Percentiles rank a stretch among this genome's conserved stretches.
These are phyloP conservation scores for Papilio polyxenes DNA, from an alignment of 1,140 invertebrate genomes.

Conservation along the genomic window DNA sequence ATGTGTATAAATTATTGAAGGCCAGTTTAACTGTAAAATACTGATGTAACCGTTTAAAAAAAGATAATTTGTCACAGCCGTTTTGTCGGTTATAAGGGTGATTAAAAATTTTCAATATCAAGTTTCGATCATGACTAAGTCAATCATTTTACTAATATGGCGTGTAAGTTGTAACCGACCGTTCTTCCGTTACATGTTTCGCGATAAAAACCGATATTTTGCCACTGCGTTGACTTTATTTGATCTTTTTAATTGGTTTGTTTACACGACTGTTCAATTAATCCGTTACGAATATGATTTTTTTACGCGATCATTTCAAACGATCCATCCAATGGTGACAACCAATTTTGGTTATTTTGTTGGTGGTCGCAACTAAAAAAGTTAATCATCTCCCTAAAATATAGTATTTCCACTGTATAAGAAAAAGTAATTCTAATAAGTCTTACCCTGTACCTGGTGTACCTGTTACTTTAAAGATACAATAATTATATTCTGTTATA, in stretches of 20 bases:
- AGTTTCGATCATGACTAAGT: conserved; percentile 22
- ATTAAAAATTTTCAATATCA: conserved; percentile 1
- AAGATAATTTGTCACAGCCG: not conserved
- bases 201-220: conserved; percentile 40
- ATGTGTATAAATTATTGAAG: not conserved
- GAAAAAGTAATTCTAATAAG: too few species aligned
- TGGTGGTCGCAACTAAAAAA: not conserved
- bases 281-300: conserved; percentile 40
- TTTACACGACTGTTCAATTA: conserved; percentile 52
- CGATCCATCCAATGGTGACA: not conserved
- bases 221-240: conserved; percentile 47
- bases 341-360: not conserved
- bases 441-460: too few species aligned
- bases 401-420: too few species aligned
- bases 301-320: conserved; percentile 8
- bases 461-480: too few species aligned
- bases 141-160: conserved; percentile 46
- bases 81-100: not conserved
- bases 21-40: not conserved
- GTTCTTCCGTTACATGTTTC: conserved; percentile 40
- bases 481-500: too few species aligned
- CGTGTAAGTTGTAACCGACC: conserved; percentile 30
- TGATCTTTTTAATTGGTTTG: conserved; percentile 51
- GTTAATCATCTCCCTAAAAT: not conserved
- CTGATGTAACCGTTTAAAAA: conserved; percentile 6